These are phyloP conservation scores for Corythornis cristatus DNA, from an alignment of 2,113 vertebrate species.

Conservation along the genomic window DNA sequence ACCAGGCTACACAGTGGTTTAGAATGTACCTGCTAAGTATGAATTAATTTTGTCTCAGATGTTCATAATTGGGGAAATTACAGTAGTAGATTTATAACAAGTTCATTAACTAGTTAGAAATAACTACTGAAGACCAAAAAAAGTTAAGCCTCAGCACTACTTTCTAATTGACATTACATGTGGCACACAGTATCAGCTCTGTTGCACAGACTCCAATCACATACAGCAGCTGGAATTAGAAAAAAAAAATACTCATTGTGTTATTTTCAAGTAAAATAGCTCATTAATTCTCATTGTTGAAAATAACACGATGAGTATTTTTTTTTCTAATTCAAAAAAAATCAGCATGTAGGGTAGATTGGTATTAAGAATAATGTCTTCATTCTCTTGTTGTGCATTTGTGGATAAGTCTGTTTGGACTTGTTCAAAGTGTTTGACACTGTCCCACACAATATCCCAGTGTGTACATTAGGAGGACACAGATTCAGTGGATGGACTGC, in stretches of 20 bases:
- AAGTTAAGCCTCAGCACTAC: neutral
- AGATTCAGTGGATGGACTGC: no score
- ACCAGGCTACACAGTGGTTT: neutral
- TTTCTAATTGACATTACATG: neutral
- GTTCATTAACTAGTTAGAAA: neutral
- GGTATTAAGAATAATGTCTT: neutral
- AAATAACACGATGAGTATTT: no score
- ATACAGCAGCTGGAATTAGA: neutral
- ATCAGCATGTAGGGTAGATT: neutral
- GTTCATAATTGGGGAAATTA: neutral
- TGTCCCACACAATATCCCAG: no score
- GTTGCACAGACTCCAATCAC: neutral
- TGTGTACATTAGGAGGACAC: no score
- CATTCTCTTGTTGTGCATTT: neutral
- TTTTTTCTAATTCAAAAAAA: no score
- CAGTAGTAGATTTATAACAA: neutral
- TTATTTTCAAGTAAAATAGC: neutral
- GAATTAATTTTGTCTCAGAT: neutral
- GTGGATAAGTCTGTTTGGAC: no score
- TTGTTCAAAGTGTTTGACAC: no score
- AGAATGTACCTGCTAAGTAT: neutral
- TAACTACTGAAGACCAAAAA: neutral
- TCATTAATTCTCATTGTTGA: neutral
- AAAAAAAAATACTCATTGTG: accelerated
- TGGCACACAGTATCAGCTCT: neutral